phyloP scores from a whole-genome alignment of 2,797 vertebrate species.

The Acomys russatus region DNA sequence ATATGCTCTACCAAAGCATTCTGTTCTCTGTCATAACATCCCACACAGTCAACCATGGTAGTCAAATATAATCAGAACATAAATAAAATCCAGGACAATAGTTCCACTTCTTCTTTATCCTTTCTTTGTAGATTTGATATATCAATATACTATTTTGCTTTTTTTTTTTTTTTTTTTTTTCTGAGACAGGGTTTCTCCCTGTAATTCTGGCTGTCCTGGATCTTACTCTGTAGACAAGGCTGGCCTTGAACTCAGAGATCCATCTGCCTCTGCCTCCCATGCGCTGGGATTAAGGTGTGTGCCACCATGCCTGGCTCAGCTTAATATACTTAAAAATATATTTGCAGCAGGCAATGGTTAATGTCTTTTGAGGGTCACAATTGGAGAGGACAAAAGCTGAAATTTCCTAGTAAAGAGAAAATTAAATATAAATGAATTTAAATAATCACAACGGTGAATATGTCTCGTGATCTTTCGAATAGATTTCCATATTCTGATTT shows the following conservation, averaged over 20 bases:
- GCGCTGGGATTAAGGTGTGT: not conserved
- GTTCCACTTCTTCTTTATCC: slow-evolving; percentile 24
- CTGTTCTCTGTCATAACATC: slow-evolving; percentile 33
- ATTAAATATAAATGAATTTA: slow-evolving; percentile 25
- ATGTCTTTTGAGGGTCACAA: not conserved
- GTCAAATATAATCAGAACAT: slow-evolving; percentile 37
- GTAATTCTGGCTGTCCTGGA: not conserved
- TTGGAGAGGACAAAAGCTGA: not conserved
- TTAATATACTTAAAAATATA: slow-evolving; percentile 34
- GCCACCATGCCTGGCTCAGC: not conserved
- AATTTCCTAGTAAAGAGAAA: slow-evolving; percentile 43
- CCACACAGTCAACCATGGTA: not conserved
- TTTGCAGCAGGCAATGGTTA: slow-evolving; percentile 21
- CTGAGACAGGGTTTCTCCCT: not conserved
- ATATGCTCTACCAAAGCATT: slow-evolving; percentile 4
- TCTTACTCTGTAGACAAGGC: not conserved
- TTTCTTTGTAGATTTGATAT: slow-evolving; percentile 56
- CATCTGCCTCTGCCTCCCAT: not conserved
- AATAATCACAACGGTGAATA: slow-evolving; percentile 9
- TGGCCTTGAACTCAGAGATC: not conserved
- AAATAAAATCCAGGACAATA: slow-evolving; percentile 58
- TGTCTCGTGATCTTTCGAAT: slow-evolving; percentile 17
- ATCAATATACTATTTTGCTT: slow-evolving; percentile 25
- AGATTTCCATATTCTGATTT: slow-evolving; percentile 6
- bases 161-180: not conserved